Percentiles rank a stretch among this genome's conserved stretches.
Conservation (phyloP, 1,140 invertebrate genomes). For the Drosophila oshimai region DNA sequence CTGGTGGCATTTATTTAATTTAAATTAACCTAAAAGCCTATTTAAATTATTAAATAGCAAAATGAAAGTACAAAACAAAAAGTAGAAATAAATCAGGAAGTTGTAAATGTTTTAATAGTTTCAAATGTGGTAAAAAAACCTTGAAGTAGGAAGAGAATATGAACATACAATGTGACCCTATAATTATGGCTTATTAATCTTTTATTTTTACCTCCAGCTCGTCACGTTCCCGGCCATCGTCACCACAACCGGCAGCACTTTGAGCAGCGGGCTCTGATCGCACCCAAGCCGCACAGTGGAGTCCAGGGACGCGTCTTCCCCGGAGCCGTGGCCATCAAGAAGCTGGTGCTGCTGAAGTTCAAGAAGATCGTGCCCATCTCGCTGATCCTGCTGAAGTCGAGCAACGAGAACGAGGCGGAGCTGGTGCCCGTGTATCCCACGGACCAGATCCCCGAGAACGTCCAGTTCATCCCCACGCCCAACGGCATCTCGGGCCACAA, state of each 20-base stretch:
- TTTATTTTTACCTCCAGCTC: conserved; percentile 25
- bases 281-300: conserved; percentile 51
- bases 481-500: conserved; percentile 78
- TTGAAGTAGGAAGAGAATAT: too few relatives aligned
- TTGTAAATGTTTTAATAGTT: too few relatives aligned
- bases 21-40: too few relatives aligned
- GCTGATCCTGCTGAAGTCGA: conserved; percentile 69
- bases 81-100: too few relatives aligned
- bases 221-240: conserved; percentile 55
- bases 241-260: conserved; percentile 29
- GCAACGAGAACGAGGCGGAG: conserved; percentile 76
- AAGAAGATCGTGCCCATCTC: conserved; percentile 80
- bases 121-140: too few relatives aligned
- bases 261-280: conserved; percentile 45
- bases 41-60: too few relatives aligned
- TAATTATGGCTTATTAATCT: not conserved
- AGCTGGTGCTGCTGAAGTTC: conserved; percentile 77
- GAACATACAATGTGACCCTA: too few relatives aligned
- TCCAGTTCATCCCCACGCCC: conserved; percentile 77
- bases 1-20: too few relatives aligned
- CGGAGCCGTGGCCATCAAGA: conserved; percentile 78
- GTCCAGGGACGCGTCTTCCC: conserved; percentile 69
- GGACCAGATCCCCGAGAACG: conserved; percentile 74
- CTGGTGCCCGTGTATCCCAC: conserved; percentile 77
- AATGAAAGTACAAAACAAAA: too few relatives aligned